A percentile compares a stretch with the other conserved stretches of the same genome.
These are phyloP conservation scores for Bombyx mori DNA, from an alignment of 1,140 invertebrate species.

Conservation along the genomic window ASM3026992v2 NC_085117.1:6875001-6875500, in stretches of 20 bases:
- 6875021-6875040: constrained; percentile 63
- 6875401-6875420: constrained; percentile 93
- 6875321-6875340: too few species aligned
- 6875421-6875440: constrained; percentile 92
- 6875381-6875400: constrained; percentile 80
- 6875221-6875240: too few species aligned
- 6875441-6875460: constrained; percentile 88
- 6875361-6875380: neutral
- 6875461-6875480: constrained; percentile 83
- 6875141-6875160: neutral
- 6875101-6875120: neutral
- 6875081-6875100: too few species aligned
- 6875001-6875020: constrained; percentile 44
- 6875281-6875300: too few species aligned
- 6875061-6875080: constrained; percentile 14
- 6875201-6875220: too few species aligned
- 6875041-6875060: constrained; percentile 47
- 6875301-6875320: too few species aligned
- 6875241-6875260: too few species aligned
- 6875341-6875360: neutral
- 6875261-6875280: too few species aligned
- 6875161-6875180: too few species aligned
- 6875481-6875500: constrained; percentile 89
- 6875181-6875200: too few species aligned
- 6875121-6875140: neutral